Conservation (phyloP, 2,113 vertebrate genomes). For the Craseonycteris thonglongyai region DNA sequence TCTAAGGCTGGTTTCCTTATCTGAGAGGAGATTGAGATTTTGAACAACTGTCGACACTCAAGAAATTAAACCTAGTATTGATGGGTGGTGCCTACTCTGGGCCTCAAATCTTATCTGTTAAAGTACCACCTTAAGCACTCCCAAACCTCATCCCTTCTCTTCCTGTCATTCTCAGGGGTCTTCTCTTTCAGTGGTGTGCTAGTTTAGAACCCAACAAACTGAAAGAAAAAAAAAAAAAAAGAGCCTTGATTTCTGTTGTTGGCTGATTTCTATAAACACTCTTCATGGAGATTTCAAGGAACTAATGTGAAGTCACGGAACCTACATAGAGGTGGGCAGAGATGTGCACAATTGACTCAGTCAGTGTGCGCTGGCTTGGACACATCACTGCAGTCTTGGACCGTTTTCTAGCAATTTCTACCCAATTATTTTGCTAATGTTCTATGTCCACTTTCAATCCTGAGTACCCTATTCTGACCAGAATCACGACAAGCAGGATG, state of each 20-base stretch:
- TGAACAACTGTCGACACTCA: not conserved
- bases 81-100: not conserved
- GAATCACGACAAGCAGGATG: not conserved
- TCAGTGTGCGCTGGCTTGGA: not conserved
- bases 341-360: accelerated
- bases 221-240: not conserved
- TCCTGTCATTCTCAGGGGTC: not conserved
- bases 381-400: not conserved
- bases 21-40: not conserved
- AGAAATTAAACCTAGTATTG: not conserved
- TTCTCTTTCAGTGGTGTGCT: not conserved
- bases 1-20: not conserved
- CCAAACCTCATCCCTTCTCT: not conserved
- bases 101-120: not conserved
- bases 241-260: not conserved
- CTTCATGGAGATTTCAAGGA: not conserved
- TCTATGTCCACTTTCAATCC: not conserved
- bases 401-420: not conserved
- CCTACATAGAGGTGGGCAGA: not conserved
- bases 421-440: not conserved
- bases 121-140: not conserved
- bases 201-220: not conserved
- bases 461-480: not conserved
- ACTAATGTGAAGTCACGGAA: not conserved
- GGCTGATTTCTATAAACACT: not conserved